A percentile compares a stretch with the other conserved stretches of the same genome.
phyloP scores from a whole-genome alignment of 2,888 invertebrate species.

The Lycia hirtaria region DNA sequence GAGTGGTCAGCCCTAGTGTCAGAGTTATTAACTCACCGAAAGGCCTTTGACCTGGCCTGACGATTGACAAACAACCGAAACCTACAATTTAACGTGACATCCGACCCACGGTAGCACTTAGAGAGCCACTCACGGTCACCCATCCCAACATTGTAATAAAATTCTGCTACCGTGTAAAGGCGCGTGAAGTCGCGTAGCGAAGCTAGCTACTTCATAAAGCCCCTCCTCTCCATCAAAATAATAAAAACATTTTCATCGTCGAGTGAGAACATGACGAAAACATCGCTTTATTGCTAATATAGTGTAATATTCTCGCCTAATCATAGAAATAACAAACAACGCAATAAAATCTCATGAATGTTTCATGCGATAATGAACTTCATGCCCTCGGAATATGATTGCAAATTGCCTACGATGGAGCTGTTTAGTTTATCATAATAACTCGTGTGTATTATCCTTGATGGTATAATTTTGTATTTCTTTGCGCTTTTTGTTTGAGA shows the following conservation, averaged over 20 bases:
- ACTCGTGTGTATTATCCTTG: constrained; percentile 19
- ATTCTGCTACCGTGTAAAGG: too few species aligned
- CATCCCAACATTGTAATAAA: too few species aligned
- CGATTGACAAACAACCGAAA: too few species aligned
- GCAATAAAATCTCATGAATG: constrained; percentile 25
- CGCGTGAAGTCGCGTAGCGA: too few species aligned
- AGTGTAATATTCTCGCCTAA: constrained; percentile 19
- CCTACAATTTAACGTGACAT: too few species aligned
- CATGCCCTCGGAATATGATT: constrained; percentile 12
- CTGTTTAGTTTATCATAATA: constrained; percentile 21
- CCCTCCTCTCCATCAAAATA: background rate
- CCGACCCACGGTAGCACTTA: too few species aligned
- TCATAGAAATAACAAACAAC: constrained; percentile 24
- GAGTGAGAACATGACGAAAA: constrained; percentile 9
- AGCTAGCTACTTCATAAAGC: too few species aligned
- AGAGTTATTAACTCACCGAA: too few species aligned
- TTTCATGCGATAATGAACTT: constrained; percentile 22
- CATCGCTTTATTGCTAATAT: constrained; percentile 14
- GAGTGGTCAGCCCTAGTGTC: too few species aligned
- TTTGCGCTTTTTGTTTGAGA: constrained; percentile 1
- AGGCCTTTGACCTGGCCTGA: too few species aligned
- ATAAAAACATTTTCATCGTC: background rate
- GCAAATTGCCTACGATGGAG: constrained; percentile 13
- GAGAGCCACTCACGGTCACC: too few species aligned
- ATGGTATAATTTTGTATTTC: constrained; percentile 24